Base-by-base conservation (phyloP, 2,888 invertebrate species). In the Polymixis flavicincta region DNA sequence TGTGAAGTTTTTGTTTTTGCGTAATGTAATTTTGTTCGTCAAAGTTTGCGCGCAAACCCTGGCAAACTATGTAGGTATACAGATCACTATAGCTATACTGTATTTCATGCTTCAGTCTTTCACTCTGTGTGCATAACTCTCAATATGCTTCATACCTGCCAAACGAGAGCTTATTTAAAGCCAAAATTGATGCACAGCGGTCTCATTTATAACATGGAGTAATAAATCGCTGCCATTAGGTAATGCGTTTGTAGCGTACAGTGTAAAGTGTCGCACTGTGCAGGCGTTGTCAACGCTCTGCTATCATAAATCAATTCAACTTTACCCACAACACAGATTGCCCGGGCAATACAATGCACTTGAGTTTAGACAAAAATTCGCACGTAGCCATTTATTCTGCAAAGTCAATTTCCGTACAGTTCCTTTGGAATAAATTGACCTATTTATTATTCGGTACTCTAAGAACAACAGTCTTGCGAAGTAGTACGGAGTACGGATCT, bases 261-360 rank as follows among this genome's bases (percentile, higher is more conserved):
- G 65, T 42, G 69, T 76, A 67, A 75, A 79, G 69, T 86, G 71
- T 80, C 65, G 61, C 65, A 54, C 32, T 66, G 63, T 75, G 76
- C 85, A 64, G 71, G 52, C 42, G 57, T 61, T 73, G 74, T 85
- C 85, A 82, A 85, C 78, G 67, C 48, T 78, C 11, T 45, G 63
- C 65, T 70, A 67, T 78, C 74, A 78, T 87, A 85, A 87, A 85
- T 85, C 85, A 85, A 83, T 85, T 68, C 61, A 70, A 82, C 80
- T 77, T 77, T 64, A 37, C 70, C 78, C 63, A 55, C 74, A 60
- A 66, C 80, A 57, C 74, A 64, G 63, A 80, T 87, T 85, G 69
- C 59, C 17, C 28, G 45, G n/a, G 25, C 54, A 48, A 65, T 45
- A 71, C 68, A 71, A 71, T 67, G 65, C 71, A 74, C 42, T 80